Percentiles rank a stretch among this genome's conserved stretches.
Evolutionary conservation across 2,113 vertebrate species (phyloP).

Genomic region (Rhea pennata): DNA sequence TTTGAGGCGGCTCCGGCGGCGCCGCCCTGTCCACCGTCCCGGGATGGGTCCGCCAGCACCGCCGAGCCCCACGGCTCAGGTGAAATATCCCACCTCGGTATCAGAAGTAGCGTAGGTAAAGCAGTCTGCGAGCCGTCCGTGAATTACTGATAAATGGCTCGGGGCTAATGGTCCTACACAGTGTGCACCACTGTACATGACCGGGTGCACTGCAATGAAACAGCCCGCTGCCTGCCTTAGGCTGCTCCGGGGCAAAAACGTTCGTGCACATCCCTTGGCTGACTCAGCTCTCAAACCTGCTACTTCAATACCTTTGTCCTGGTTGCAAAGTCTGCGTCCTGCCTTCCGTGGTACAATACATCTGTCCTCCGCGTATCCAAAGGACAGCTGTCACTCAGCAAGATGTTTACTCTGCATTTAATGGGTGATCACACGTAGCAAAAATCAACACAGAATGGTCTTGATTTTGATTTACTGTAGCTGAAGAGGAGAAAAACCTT

Average conservation of each 20-base stretch:
- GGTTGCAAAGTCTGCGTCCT: background rate
- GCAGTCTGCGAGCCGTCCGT: background rate
- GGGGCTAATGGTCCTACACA: background rate
- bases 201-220: background rate
- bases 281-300: background rate
- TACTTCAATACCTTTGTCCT: constrained; percentile 13
- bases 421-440: background rate
- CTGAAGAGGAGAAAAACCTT: background rate
- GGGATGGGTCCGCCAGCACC: background rate
- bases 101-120: background rate
- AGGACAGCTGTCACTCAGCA: constrained; percentile 26
- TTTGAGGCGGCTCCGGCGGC: too few relatives aligned
- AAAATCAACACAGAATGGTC: background rate
- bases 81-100: background rate
- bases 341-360: background rate
- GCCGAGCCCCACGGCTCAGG: background rate
- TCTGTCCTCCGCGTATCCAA: background rate
- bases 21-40: background rate
- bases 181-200: background rate
- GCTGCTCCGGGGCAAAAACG: background rate
- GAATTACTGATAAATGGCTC: background rate
- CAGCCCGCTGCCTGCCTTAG: background rate
- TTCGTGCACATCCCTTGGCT: background rate
- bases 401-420: constrained; percentile 11
- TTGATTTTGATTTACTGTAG: background rate